phyloP scores from a whole-genome alignment of 2,113 vertebrate genomes.

The Crotalus tigris region DNA sequence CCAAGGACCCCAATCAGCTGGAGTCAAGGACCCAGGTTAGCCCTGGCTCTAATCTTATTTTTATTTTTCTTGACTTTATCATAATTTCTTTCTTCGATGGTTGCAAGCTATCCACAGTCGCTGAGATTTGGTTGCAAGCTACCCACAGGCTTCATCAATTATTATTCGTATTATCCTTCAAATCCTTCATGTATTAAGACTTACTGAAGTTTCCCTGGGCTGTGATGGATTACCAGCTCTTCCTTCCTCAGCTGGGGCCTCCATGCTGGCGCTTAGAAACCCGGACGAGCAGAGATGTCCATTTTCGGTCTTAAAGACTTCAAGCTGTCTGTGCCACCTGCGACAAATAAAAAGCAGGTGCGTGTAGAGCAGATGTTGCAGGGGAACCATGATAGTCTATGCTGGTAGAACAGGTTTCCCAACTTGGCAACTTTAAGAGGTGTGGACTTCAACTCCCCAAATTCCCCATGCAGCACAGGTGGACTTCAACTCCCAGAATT shows the following conservation, averaged over 20 bases:
- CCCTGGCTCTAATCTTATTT: not conserved
- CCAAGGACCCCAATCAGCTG: not conserved
- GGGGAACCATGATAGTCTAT: not conserved
- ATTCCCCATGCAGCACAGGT: not conserved
- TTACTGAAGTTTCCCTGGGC: constrained; percentile 66
- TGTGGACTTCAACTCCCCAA: not conserved
- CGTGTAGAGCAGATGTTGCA: not conserved
- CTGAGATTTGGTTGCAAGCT: not conserved
- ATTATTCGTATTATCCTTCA: not conserved
- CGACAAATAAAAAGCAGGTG: not conserved
- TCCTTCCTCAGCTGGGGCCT: constrained; percentile 36
- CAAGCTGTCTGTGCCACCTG: not conserved
- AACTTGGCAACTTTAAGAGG: not conserved
- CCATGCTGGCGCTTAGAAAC: constrained; percentile 48
- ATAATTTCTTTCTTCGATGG: not conserved
- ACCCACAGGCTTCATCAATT: not conserved
- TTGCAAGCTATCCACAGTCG: not conserved
- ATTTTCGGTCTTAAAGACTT: not conserved
- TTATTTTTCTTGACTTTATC: not conserved
- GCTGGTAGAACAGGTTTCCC: not conserved
- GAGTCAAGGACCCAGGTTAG: not conserved
- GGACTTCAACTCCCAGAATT: not conserved
- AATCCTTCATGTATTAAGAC: constrained; percentile 17
- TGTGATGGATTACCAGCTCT: constrained; percentile 28
- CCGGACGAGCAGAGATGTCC: not conserved